A percentile compares a stretch with the other conserved stretches of the same genome.
Conservation (phyloP, 2,888 invertebrate species). For the Prionchulus punctatus region DNA sequence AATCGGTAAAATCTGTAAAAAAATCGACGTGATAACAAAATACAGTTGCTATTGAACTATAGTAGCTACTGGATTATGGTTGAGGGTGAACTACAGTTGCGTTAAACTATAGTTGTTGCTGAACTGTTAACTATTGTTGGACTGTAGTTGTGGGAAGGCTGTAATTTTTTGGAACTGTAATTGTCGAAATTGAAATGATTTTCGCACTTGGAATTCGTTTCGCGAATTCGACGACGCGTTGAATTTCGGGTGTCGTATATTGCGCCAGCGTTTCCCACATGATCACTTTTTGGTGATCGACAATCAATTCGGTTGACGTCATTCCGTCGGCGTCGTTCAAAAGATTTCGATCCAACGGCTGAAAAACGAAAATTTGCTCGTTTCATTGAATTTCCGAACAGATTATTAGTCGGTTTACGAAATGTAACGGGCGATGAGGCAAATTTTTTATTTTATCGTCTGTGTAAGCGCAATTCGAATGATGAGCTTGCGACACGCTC, state of each 20-base stretch:
- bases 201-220: conserved; percentile 63
- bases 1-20: conserved; percentile 54
- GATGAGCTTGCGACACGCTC: conserved; percentile 62
- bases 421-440: conserved; percentile 51
- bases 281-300: conserved; percentile 56
- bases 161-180: too few relatives aligned
- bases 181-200: too few relatives aligned
- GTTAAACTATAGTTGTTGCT: too few relatives aligned
- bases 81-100: too few relatives aligned
- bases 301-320: not conserved
- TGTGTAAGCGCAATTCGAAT: conserved; percentile 68
- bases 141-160: too few relatives aligned
- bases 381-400: not conserved
- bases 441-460: conserved; percentile 60
- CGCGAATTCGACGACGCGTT: conserved; percentile 85
- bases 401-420: conserved; percentile 33
- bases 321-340: not conserved
- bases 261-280: conserved; percentile 61
- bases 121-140: too few relatives aligned
- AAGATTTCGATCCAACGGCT: not conserved
- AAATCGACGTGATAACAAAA: not conserved
- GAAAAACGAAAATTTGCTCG: not conserved
- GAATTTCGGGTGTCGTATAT: conserved; percentile 72
- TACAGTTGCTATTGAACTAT: not conserved
- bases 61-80: too few relatives aligned